Evolutionary conservation across 2,888 invertebrate species (phyloP), one percentile per base, ranked within the genome.

Genomic region (Nemoura dubitans): DNA sequence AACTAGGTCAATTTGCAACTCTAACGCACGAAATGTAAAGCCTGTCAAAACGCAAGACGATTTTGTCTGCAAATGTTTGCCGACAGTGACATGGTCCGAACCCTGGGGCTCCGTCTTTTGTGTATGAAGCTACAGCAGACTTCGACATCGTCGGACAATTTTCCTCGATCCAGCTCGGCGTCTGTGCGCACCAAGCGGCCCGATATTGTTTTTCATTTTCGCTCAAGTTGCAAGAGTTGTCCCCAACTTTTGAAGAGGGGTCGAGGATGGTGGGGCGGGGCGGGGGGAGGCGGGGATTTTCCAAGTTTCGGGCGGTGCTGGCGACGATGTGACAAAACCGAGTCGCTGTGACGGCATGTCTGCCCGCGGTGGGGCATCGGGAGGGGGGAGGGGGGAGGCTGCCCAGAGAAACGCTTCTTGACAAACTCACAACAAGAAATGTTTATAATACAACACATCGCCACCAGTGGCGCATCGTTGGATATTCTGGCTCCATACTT

Each of bases 401-500:
- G 59, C 59, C 59, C 59, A 36, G 36, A 36, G 36, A 36, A 36
- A 36, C 36, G 59, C 59, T 59, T 21, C 59, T 21, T 59, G 59
- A 59, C 59, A 59, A 59, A 59, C 59, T 59, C 59, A 59, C 59
- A 59, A 59, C 59, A 59, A 59, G 59, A 59, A 59, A 59, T 59
- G 59, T 59, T 10, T 59, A 21, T 21, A 59, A 59, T 21, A 59
- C 10, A 59, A 59, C 59, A 59, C 59, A 59, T 59, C 59, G 59
- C 59, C 14, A 21, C 14, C 59, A 36, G 36, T 36, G 36, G 36
- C 36, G 36, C 10, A 10, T 10, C 36, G 36, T 10, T 36, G n/a
- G n/a, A n/a, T n/a, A n/a, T n/a, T n/a, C n/a, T n/a, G n/a, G n/a
- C n/a, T n/a, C n/a, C n/a, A n/a, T n/a, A n/a, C n/a, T n/a, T n/a